phyloP scores from a whole-genome alignment of 2,888 invertebrate species.

The Allacma fusca region DNA sequence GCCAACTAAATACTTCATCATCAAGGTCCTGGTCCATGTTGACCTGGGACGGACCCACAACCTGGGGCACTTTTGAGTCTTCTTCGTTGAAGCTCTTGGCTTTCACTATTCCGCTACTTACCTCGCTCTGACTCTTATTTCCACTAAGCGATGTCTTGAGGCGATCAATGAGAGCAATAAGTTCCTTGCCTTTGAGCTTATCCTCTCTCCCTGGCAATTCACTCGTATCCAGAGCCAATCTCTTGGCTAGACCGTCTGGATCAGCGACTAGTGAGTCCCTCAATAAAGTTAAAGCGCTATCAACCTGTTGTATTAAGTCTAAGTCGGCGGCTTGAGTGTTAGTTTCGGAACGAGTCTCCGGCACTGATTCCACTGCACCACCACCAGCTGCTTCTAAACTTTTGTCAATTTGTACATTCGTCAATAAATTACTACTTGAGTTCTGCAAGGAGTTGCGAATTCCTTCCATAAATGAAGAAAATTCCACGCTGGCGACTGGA shows the following conservation, averaged over 20 bases:
- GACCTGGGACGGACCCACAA: background rate
- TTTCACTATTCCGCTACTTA: background rate
- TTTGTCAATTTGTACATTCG: constrained; percentile 9
- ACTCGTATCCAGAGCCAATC: constrained; percentile 23
- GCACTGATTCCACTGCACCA: background rate
- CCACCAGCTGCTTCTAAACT: background rate
- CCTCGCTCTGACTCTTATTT: background rate
- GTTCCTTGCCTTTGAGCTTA: constrained; percentile 68
- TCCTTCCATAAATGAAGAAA: constrained; percentile 62
- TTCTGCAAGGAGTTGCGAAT: constrained; percentile 67
- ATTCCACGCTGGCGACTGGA: constrained; percentile 39
- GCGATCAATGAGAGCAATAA: constrained; percentile 75
- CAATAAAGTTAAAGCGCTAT: constrained; percentile 77
- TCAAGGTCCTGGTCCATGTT: constrained; percentile 28
- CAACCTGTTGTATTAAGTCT: constrained; percentile 75
- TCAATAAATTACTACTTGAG: constrained; percentile 42
- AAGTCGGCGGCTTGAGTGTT: constrained; percentile 15
- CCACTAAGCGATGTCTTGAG: constrained; percentile 70
- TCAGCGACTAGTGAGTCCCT: constrained; percentile 73
- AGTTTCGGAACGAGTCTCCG: background rate
- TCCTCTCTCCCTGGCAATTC: constrained; percentile 66
- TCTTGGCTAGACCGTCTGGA: constrained; percentile 48
- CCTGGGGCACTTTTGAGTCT: background rate
- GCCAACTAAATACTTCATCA: constrained; percentile 35
- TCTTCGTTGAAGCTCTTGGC: background rate